Conservation (phyloP, 1,140 invertebrate species). For the Megalonaias nervosa region DNA sequence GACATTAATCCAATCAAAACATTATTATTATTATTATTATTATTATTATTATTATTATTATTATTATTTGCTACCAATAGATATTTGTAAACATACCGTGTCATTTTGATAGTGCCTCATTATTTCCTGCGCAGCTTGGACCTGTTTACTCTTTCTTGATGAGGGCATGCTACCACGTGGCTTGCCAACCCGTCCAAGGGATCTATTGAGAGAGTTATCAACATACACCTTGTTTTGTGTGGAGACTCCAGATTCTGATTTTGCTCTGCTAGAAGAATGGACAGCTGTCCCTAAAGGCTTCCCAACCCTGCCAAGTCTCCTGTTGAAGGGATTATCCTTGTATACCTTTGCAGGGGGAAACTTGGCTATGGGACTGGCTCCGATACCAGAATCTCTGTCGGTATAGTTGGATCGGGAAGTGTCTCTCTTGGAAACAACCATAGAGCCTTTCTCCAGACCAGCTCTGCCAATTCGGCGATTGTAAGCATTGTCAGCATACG, state of each 20-base stretch:
- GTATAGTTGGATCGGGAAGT: neutral
- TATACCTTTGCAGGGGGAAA: conserved; percentile 4
- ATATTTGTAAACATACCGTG: neutral
- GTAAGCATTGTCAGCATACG: conserved; percentile 26
- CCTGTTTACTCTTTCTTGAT: neutral
- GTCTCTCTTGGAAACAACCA: neutral
- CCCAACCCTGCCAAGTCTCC: conserved; percentile 34
- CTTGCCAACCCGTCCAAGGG: conserved; percentile 6
- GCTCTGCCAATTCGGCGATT: conserved; percentile 39
- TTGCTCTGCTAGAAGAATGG: neutral
- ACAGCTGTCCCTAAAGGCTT: conserved; percentile 10
- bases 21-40: neutral
- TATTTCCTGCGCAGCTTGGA: neutral
- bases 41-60: neutral
- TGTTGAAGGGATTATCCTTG: conserved; percentile 22
- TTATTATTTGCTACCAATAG: too few species aligned
- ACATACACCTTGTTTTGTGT: neutral
- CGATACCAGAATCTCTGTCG: too few species aligned
- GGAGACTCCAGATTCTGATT: neutral
- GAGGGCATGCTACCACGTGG: conserved; percentile 9
- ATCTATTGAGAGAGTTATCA: conserved; percentile 6
- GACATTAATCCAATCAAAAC: neutral
- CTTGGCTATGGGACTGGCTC: neutral
- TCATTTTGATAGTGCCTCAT: neutral
- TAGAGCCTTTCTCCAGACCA: conserved; percentile 24